Evolutionary conservation across 92 coral and sea anemone genomes (phyloP).

Genomic region (Blastomussa wellsi): DNA sequence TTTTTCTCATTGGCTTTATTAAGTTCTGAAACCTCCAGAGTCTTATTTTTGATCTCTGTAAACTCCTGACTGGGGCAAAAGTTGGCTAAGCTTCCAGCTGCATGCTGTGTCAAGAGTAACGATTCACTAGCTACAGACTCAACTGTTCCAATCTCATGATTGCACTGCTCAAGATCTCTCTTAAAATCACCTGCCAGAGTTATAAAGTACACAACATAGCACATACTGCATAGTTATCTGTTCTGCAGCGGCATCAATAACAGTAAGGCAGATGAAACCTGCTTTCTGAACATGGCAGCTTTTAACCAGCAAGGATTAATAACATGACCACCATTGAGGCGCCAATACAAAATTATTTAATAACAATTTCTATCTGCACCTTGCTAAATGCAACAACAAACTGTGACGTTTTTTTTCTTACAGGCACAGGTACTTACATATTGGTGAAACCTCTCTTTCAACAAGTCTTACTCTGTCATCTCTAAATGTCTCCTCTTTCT

Average conservation of each 20-base stretch:
- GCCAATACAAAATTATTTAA: no score
- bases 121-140: slow-evolving; percentile 8
- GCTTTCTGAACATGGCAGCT: no score
- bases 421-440: not conserved
- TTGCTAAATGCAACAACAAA: no score
- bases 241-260: no score
- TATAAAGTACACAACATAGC: not conserved
- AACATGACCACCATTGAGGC: no score
- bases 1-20: not conserved
- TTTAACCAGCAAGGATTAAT: no score
- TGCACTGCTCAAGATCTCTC: not conserved
- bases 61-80: slow-evolving; percentile 21
- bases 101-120: not conserved
- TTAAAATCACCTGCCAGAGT: not conserved
- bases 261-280: no score
- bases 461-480: not conserved
- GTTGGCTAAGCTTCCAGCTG: slow-evolving; percentile 42
- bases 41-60: not conserved
- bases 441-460: not conserved
- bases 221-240: not conserved
- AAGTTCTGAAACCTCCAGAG: not conserved
- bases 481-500: not conserved
- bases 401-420: not conserved
- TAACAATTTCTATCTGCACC: no score
- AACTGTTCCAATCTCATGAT: not conserved